Conservation (phyloP, 2,888 invertebrate genomes). For the Chymomyza caudatula region DNA sequence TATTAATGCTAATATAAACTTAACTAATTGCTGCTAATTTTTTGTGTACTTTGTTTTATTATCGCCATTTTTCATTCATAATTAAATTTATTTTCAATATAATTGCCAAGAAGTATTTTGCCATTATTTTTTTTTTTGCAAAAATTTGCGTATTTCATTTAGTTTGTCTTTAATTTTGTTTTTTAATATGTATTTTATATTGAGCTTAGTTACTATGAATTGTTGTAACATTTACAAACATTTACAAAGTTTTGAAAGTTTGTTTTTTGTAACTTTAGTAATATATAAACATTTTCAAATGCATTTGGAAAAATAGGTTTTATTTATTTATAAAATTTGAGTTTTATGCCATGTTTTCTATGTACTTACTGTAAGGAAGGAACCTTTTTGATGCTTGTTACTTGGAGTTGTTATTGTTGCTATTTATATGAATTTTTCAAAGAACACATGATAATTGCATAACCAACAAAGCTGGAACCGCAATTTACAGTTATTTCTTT, state of each 20-base stretch:
- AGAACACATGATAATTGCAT: too few species aligned
- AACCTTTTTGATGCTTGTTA: conserved; percentile 47
- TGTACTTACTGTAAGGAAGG: conserved; percentile 65
- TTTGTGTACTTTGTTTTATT: conserved; percentile 20
- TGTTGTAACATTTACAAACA: conserved; percentile 53
- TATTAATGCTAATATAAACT: conserved; percentile 36
- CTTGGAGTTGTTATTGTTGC: conserved; percentile 4
- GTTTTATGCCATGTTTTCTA: not conserved
- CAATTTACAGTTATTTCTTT: too few species aligned
- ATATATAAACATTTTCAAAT: not conserved
- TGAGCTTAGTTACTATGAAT: conserved; percentile 55
- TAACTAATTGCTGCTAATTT: conserved; percentile 49
- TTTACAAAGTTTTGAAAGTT: conserved; percentile 54
- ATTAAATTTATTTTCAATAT: conserved; percentile 28
- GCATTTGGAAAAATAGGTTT: not conserved
- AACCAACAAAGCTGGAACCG: too few species aligned
- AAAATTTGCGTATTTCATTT: not conserved
- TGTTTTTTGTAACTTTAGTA: conserved; percentile 27
- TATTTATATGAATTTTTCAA: too few species aligned
- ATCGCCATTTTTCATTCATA: not conserved
- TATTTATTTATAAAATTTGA: not conserved
- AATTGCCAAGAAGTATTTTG: conserved; percentile 57
- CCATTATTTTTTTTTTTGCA: conserved; percentile 15
- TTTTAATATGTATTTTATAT: conserved; percentile 14
- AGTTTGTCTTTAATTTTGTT: not conserved